phyloP scores from a whole-genome alignment of 1,140 invertebrate genomes.

The Pomacea maculata region DNA sequence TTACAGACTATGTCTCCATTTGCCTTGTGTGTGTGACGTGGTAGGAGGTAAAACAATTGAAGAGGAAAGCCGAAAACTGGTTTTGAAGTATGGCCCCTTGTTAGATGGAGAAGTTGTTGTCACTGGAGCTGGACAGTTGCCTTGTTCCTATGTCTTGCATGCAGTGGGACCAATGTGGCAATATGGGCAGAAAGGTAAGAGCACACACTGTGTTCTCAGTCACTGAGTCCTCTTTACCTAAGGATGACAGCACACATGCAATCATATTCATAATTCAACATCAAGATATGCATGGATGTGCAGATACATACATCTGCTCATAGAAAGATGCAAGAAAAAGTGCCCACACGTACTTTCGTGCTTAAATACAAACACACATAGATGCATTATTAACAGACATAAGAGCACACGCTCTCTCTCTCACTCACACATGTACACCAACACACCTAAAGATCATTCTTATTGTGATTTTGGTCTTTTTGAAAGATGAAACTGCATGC shows the following conservation, averaged over 20 bases:
- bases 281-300: too few relatives aligned
- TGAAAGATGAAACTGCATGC: slow-evolving; percentile 20
- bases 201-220: too few relatives aligned
- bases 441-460: neutral
- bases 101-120: slow-evolving; percentile 26
- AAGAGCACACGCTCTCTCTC: too few relatives aligned
- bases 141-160: slow-evolving; percentile 30
- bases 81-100: slow-evolving; percentile 10
- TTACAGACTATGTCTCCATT: too few relatives aligned
- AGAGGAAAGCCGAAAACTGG: slow-evolving; percentile 22
- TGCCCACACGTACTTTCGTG: too few relatives aligned
- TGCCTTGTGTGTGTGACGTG: neutral
- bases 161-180: slow-evolving; percentile 40
- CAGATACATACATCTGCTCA: too few relatives aligned
- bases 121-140: slow-evolving; percentile 24
- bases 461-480: neutral
- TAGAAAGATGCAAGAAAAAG: too few relatives aligned
- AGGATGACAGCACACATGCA: too few relatives aligned
- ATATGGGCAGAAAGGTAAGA: slow-evolving; percentile 15
- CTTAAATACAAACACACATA: too few relatives aligned
- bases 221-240: too few relatives aligned
- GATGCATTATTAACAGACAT: neutral
- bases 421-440: too few relatives aligned
- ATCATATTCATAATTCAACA: too few relatives aligned
- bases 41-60: slow-evolving; percentile 35